These are phyloP conservation scores for Achroia grisella DNA, from an alignment of 1,140 invertebrate genomes.

Conservation along the genomic window DNA sequence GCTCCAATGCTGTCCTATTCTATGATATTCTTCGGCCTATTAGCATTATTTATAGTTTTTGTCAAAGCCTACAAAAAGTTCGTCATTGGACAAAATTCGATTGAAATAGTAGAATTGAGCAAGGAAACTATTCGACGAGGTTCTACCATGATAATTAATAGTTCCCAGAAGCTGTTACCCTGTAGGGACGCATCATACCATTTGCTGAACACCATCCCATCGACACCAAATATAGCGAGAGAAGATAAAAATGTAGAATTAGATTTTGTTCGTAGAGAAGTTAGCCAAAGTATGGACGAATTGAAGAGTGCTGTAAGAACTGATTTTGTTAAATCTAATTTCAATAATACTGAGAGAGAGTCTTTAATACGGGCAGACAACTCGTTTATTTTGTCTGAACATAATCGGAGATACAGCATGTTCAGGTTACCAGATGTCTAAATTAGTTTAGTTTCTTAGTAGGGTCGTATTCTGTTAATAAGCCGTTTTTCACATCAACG, in stretches of 20 bases:
- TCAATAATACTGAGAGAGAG: slow-evolving; percentile 40
- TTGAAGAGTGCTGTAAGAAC: slow-evolving; percentile 34
- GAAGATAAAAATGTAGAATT: slow-evolving; percentile 31
- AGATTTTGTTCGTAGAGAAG: slow-evolving; percentile 28
- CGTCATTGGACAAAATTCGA: slow-evolving; percentile 79
- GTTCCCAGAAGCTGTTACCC: slow-evolving; percentile 78
- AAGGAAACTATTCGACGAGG: slow-evolving; percentile 80
- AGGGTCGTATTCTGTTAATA: neutral
- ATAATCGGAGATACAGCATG: slow-evolving; percentile 28
- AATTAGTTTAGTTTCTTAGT: slow-evolving; percentile 6
- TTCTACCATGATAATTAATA: slow-evolving; percentile 80
- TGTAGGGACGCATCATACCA: slow-evolving; percentile 74
- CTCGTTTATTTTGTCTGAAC: slow-evolving; percentile 51
- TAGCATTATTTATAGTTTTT: slow-evolving; percentile 78
- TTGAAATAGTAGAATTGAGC: slow-evolving; percentile 85
- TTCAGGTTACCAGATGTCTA: slow-evolving; percentile 33
- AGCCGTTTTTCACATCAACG: neutral
- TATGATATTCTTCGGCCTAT: slow-evolving; percentile 79
- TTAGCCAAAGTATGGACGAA: slow-evolving; percentile 46
- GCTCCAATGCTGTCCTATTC: slow-evolving; percentile 82
- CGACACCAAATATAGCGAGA: slow-evolving; percentile 10
- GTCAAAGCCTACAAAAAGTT: slow-evolving; percentile 83
- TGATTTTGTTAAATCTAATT: slow-evolving; percentile 48
- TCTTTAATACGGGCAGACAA: slow-evolving; percentile 52
- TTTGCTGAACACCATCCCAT: slow-evolving; percentile 19